Evolutionary conservation across 2,113 vertebrate genomes (phyloP).

Genomic region (Myotis brandtii): DNA sequence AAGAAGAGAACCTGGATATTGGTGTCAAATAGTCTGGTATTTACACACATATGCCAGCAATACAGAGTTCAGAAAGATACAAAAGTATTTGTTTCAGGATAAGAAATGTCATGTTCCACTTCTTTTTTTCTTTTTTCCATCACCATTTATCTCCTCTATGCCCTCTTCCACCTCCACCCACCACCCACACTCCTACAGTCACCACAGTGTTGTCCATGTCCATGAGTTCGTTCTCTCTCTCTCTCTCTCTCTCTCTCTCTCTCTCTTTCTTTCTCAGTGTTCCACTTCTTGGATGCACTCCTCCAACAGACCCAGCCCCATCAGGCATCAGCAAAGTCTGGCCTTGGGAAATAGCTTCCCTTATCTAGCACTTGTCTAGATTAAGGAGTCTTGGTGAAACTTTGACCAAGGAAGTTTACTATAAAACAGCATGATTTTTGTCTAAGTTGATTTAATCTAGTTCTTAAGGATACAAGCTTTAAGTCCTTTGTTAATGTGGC

Average conservation of each 20-base stretch:
- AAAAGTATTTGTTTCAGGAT: neutral
- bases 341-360: neutral
- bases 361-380: neutral
- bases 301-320: neutral
- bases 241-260: too few species aligned
- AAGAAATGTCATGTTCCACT: neutral
- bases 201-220: too few species aligned
- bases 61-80: neutral
- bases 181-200: too few species aligned
- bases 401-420: neutral
- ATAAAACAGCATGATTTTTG: neutral
- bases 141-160: too few species aligned
- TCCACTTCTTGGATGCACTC: neutral
- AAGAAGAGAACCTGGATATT: neutral
- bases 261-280: neutral
- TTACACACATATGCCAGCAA: neutral
- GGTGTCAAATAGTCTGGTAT: neutral
- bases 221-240: too few species aligned
- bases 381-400: neutral
- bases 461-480: neutral
- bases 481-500: neutral
- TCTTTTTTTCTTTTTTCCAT: neutral
- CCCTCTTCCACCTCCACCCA: too few species aligned
- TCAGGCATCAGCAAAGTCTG: neutral
- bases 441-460: neutral